Base-by-base conservation (phyloP, 1,140 invertebrate species). In the Drosophila aff. region DNA sequence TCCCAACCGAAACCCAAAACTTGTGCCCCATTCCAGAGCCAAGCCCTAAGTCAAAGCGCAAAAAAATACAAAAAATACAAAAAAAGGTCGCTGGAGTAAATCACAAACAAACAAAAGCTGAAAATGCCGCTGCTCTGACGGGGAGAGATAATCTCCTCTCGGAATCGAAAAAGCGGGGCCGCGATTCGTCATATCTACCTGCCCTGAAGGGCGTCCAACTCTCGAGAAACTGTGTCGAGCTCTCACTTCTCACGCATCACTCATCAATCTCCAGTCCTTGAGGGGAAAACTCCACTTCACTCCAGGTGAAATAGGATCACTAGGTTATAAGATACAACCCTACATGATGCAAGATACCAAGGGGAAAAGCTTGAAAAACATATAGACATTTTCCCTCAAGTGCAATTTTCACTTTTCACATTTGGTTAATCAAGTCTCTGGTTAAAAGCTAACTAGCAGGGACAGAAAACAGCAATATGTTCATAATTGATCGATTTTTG, bases 71-170 rank as follows among this genome's bases (percentile, higher is more conserved):
- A 64, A 79, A 64, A 23, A 23, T 23, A 23, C 23, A 64, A 79
- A 65, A 76, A 78, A 79, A 79, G 60, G 64, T 63, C 26, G 64
- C 50, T 38, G 41, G 50, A 76, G 72, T 87, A 76, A 87, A 87
- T 89, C 84, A 83, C 68, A 77, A 78, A 78, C 49, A 77, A 76
- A 84, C 44, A 67, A 79, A 79, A 76, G 47, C 68, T 44, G 11
- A 26, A 74, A 90, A 89, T 77, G 73, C 83, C 84, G 84, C 78
- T 61, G 41, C 50, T 18, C 23, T 28, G 31, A 3, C 9, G 50
- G 47, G 28, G 18, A 85, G 18, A 85, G 83, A 89, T 87, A 65
- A 87, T 87, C 83, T 86, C 18, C 44, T 60, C 44, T 31, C 2
- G 23, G 13, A 59, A 43, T 46, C 52, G 31, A 60, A 71, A 73